Base-by-base conservation (phyloP, 2,113 vertebrate species). In the Percina caprodes region DNA sequence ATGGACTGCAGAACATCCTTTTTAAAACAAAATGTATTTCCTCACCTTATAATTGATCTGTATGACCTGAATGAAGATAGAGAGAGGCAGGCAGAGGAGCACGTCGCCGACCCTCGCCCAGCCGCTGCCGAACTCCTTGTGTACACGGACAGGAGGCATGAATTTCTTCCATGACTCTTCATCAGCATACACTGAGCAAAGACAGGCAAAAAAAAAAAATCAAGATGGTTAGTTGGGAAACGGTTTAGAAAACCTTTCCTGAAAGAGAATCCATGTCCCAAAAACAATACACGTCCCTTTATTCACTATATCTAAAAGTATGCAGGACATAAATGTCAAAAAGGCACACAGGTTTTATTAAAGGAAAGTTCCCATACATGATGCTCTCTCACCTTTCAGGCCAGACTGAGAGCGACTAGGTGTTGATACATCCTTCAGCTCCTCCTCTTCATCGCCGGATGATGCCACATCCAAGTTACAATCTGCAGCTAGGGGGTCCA, bases 11-110 rank as follows among this genome's bases (percentile, higher is more conserved):
- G 15, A n/a, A 3, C 2, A 19, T 46, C 26, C 10, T 24, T 0
- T 0, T 24, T 11, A 16, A 71, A 9, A 79, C 24, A 33, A 30
- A 69, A 35, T 18, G 8, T 35, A 7, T 5, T 59, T 61, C 39
- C 74, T 77, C 94, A 99, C 98, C 97, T 97, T 95, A 86, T 97
- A 98, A 92, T 96, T 98, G 88, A 99, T 95, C 95, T 99, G 98
- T 1, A 97, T 94, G 60, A 99, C 92, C 92, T 99, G 97, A 45
- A 98, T 58, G 61, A 97, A 99, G 88, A 99, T 23, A 4, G 98
- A 99, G 56, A 99, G 97, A 0, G 98, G 98, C 85, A 99, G 60
- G 74, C 96, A 97, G 83, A 98, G 95, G 3, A 99, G 95, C 12
- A 98, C 83, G 90, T 99, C 97, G 6, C 97, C 96, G 65, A 97